Base-by-base conservation (phyloP, 1,140 invertebrate species). In the Zaprionus inermis region DNA sequence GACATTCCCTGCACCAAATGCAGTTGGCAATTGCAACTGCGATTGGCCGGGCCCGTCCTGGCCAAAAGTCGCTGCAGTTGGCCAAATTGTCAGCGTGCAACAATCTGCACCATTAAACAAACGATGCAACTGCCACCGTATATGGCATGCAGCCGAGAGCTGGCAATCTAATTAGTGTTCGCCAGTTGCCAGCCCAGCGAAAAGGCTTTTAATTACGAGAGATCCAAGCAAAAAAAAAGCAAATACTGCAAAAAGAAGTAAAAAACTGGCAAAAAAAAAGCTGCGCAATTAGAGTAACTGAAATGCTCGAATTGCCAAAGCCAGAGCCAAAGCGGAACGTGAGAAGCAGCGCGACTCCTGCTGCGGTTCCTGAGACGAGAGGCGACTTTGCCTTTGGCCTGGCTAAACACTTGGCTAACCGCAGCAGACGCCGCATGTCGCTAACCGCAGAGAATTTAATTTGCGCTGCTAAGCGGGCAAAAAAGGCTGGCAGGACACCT, bases 361-460 rank as follows among this genome's bases (percentile, higher is more conserved):
- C 30, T 82, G 54, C 75, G 66, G 70, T 57, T 73, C 65, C 75
- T 74, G 66, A 61, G 7, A 11, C n/a, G n/a, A n/a, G n/a, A n/a
- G n/a, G n/a, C n/a, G n/a, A n/a, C 44, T 20, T 1, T n/a, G 11
- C 10, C 20, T 38, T 38, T 2, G 28, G 30, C 58, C 28, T 64
- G 36, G 28, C 57, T 73, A 89, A 88, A 75, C 79, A 71, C 74
- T 89, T 80, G 84, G 84, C 66, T 52, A 71, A 76, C 83, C 84
- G 79, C 83, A 88, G 65, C 73, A 73, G 75, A 60, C 81, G 71
- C 86, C 78, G 79, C 88, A 81, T 86, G 88, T 83, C 67, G 68
- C 74, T 60, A 78, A 88, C 88, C 88, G 88, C 88, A 91, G 71
- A 88, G 80, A 84, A 88, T 91, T 91, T 91, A 91, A 91, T 90